A percentile compares a stretch with the other conserved stretches of the same genome.
These are phyloP conservation scores for Sabatieria punctata DNA, from an alignment of 2,888 invertebrate species.

Conservation along the genomic window DNA sequence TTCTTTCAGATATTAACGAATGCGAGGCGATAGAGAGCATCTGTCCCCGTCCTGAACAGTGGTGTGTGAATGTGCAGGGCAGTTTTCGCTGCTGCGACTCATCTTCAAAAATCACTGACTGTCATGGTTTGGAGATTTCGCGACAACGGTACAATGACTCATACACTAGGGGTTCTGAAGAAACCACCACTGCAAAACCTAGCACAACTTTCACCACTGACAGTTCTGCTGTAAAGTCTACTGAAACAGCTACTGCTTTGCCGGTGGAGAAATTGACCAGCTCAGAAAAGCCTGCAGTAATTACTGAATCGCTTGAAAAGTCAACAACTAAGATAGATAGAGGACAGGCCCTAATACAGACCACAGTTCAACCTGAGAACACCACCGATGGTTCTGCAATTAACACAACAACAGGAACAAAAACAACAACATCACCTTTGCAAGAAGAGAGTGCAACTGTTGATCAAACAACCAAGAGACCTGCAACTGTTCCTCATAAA, in stretches of 20 bases:
- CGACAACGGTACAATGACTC: not conserved
- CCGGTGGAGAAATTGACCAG: conserved; percentile 1
- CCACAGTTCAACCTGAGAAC: not conserved
- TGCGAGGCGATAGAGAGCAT: conserved; percentile 16
- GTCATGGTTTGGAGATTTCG: conserved; percentile 12
- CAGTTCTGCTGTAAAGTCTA: no score
- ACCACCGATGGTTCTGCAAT: not conserved
- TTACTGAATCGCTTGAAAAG: not conserved
- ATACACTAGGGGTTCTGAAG: not conserved
- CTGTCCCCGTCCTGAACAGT: conserved; percentile 21
- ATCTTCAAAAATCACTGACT: conserved; percentile 16
- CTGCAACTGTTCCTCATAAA: no score
- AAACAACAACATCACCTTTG: no score
- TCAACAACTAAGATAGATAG: conserved; percentile 2
- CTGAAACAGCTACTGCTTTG: not conserved
- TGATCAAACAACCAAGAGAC: no score
- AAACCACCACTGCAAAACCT: not conserved
- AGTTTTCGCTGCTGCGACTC: conserved; percentile 20
- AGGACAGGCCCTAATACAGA: not conserved
- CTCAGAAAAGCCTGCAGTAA: not conserved
- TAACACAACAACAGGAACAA: not conserved
- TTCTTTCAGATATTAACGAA: conserved; percentile 21
- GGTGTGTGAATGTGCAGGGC: conserved; percentile 23
- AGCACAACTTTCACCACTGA: no score
- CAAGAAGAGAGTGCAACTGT: no score